Percentiles rank a stretch among this genome's conserved stretches.
Evolutionary conservation across 2,888 invertebrate genomes (phyloP).

Genomic region (Drosophila rubida): DNA sequence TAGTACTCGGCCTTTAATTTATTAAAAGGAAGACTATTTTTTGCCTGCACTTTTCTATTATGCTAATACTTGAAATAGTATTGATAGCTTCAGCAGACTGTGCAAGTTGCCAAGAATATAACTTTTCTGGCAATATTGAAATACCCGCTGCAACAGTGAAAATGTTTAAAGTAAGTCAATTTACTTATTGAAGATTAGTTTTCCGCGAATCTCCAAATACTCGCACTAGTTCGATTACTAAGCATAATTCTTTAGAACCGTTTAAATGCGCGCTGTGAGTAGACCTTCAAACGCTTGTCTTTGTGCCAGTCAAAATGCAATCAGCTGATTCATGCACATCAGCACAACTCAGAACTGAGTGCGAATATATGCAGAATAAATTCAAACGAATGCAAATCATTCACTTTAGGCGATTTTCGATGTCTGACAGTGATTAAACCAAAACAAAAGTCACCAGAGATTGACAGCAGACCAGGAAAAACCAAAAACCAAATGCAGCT

Average conservation of each 20-base stretch:
- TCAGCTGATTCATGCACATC: conserved; percentile 42
- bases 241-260: conserved; percentile 10
- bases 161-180: background rate
- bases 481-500: conserved; percentile 16
- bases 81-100: too few relatives aligned
- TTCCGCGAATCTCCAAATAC: background rate
- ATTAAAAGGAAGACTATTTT: too few relatives aligned
- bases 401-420: conserved; percentile 29
- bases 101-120: too few relatives aligned
- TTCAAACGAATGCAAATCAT: conserved; percentile 49
- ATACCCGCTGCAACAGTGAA: background rate
- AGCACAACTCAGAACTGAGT: conserved; percentile 5
- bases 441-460: conserved; percentile 54
- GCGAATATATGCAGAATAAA: background rate
- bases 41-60: too few relatives aligned
- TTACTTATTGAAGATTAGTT: background rate
- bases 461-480: conserved; percentile 49
- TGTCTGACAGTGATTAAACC: conserved; percentile 52
- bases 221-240: conserved; percentile 8
- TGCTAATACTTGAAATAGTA: too few relatives aligned
- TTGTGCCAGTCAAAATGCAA: conserved; percentile 50
- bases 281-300: conserved; percentile 52
- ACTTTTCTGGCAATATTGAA: background rate
- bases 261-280: background rate
- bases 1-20: too few relatives aligned